phyloP scores from a whole-genome alignment of 2,888 invertebrate genomes.

The Argyra leucocephala region DNA sequence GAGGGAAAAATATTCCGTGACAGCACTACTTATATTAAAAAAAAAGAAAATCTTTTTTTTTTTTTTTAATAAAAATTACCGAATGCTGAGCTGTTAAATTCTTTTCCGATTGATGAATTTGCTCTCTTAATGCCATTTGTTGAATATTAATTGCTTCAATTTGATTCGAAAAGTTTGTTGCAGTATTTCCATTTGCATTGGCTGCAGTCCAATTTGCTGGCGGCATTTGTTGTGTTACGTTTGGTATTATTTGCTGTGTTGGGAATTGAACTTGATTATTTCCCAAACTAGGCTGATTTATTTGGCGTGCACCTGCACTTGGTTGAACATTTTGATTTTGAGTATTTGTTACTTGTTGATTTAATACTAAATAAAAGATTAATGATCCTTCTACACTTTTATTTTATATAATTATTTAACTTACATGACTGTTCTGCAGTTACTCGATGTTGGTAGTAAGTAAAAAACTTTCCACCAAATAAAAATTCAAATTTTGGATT shows the following conservation, averaged over 20 bases:
- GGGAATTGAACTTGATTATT: constrained; percentile 16
- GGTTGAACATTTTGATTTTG: constrained; percentile 9
- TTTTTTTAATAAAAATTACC: constrained; percentile 46
- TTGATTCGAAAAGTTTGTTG: constrained; percentile 38
- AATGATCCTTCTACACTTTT: too few species aligned
- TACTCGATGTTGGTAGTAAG: constrained; percentile 95
- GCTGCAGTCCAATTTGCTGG: constrained; percentile 13
- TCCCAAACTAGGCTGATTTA: constrained; percentile 16
- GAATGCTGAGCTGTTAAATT: constrained; percentile 93
- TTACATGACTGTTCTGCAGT: constrained; percentile 88
- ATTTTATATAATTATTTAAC: constrained; percentile 32
- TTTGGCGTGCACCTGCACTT: constrained; percentile 27
- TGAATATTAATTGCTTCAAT: constrained; percentile 61
- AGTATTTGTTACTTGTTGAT: constrained; percentile 20
- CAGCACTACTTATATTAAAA: not conserved
- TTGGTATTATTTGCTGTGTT: constrained; percentile 19
- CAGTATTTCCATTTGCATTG: constrained; percentile 25
- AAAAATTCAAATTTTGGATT: constrained; percentile 96
- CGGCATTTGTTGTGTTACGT: constrained; percentile 11
- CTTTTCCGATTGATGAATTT: constrained; percentile 90
- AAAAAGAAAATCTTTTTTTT: too few species aligned
- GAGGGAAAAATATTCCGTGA: too few species aligned
- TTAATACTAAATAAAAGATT: constrained; percentile 21
- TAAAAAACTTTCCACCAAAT: constrained; percentile 90
- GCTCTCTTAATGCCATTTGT: constrained; percentile 75